These are phyloP conservation scores for Dastarcus helophoroides DNA, from an alignment of 2,888 invertebrate genomes.

Conservation along the genomic window DNA sequence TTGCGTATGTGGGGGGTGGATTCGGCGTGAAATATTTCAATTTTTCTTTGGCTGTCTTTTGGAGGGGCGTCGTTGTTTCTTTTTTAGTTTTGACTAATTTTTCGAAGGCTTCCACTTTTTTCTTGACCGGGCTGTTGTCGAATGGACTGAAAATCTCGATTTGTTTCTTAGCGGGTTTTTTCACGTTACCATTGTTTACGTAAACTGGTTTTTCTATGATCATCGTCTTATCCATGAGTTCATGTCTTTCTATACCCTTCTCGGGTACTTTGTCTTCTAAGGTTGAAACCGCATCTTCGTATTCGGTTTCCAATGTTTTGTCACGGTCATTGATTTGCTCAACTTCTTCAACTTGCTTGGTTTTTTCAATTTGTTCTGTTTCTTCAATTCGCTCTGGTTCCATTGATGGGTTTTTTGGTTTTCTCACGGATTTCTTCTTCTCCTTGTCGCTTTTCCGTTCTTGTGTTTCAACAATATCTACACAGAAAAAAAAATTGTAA, in stretches of 20 bases:
- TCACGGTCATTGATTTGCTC: constrained; percentile 9
- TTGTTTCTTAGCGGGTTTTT: constrained; percentile 12
- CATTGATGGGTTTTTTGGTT: too few species aligned
- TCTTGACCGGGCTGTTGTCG: constrained; percentile 47
- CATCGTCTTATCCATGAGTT: constrained; percentile 14
- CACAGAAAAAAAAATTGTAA: too few species aligned
- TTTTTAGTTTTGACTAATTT: constrained; percentile 28
- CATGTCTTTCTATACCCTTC: not conserved
- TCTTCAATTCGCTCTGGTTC: constrained; percentile 11
- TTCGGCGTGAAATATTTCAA: too few species aligned
- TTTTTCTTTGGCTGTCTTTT: too few species aligned
- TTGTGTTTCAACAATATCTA: too few species aligned
- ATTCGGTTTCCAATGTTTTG: constrained; percentile 27
- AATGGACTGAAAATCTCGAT: constrained; percentile 45
- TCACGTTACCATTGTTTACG: constrained; percentile 1
- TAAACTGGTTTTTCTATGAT: constrained; percentile 17
- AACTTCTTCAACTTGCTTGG: not conserved
- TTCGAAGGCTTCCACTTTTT: constrained; percentile 51
- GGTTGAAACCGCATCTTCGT: constrained; percentile 36
- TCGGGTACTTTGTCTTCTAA: constrained; percentile 10
- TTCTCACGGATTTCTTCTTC: too few species aligned
- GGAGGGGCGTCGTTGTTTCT: constrained; percentile 15
- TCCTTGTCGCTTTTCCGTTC: too few species aligned
- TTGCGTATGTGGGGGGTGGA: too few species aligned
- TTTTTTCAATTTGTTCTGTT: not conserved